Conservation (phyloP, 2,113 vertebrate genomes). For the Telmatochromis sp. region DNA sequence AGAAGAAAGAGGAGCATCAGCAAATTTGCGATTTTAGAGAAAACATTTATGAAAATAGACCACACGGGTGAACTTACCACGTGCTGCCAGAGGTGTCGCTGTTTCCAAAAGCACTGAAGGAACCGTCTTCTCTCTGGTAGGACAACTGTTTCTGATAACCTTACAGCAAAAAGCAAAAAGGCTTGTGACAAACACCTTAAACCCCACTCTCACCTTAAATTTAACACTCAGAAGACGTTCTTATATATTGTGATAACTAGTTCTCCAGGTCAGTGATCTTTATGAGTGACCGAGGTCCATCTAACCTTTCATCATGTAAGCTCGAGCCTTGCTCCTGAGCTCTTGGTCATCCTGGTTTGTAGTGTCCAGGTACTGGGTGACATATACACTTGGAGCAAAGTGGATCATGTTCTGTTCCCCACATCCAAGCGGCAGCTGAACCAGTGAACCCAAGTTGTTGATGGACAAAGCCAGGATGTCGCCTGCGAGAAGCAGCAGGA, state of each 20-base stretch:
- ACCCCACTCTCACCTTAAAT: not conserved
- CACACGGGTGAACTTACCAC: conserved; percentile 67
- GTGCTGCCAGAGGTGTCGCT: conserved; percentile 80
- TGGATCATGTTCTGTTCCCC: conserved; percentile 91
- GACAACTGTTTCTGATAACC: conserved; percentile 83
- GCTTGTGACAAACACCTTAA: not conserved
- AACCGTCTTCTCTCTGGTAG: conserved; percentile 82
- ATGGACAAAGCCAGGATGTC: conserved; percentile 82
- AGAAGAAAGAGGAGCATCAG: not conserved
- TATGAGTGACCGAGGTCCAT: not conserved
- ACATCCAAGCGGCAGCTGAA: conserved; percentile 81
- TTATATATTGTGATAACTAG: not conserved
- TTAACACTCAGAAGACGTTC: not conserved
- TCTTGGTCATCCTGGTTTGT: conserved; percentile 65
- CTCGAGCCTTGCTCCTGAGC: conserved; percentile 68
- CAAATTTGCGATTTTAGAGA: accelerated
- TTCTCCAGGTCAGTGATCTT: not conserved
- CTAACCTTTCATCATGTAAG: conserved; percentile 78
- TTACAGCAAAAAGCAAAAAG: conserved; percentile 28
- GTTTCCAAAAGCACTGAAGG: conserved; percentile 85
- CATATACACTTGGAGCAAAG: conserved; percentile 83
- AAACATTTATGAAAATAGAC: not conserved
- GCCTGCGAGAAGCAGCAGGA: conserved; percentile 61
- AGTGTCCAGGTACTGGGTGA: conserved; percentile 79
- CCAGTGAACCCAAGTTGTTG: conserved; percentile 70